Evolutionary conservation across 2,888 invertebrate species (phyloP).

Genomic region (Stenotaenia linearis): DNA sequence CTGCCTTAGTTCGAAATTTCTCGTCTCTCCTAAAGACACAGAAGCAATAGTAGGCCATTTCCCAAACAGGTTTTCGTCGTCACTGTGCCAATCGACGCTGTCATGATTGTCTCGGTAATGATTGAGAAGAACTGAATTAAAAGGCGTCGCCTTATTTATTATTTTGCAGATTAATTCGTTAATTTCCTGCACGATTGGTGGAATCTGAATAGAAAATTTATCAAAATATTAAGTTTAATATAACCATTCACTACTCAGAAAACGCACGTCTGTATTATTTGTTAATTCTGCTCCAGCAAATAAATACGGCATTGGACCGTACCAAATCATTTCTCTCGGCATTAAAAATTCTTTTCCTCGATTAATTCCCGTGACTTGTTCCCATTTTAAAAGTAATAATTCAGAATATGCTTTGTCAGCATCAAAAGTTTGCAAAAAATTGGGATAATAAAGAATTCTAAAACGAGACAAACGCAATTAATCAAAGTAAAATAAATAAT

Average conservation of each 20-base stretch:
- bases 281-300: constrained; percentile 44
- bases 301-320: constrained; percentile 50
- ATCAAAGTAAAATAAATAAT: background rate
- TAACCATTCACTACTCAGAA: no score
- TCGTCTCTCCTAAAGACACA: constrained; percentile 46
- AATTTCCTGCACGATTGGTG: constrained; percentile 41
- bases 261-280: background rate
- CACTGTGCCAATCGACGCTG: constrained; percentile 50
- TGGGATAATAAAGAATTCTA: constrained; percentile 32
- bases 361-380: background rate
- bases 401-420: no score
- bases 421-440: background rate
- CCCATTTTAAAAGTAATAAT: no score
- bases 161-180: constrained; percentile 38
- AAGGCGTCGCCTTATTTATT: constrained; percentile 38
- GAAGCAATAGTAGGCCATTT: constrained; percentile 47
- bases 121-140: constrained; percentile 51
- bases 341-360: constrained; percentile 30
- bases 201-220: constrained; percentile 43
- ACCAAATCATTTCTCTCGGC: constrained; percentile 51
- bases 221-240: background rate
- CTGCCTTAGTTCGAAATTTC: constrained; percentile 48
- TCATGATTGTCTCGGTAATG: constrained; percentile 51
- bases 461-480: background rate
- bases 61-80: constrained; percentile 48